A percentile compares a stretch with the other conserved stretches of the same genome.
Evolutionary conservation across 1,140 invertebrate species (phyloP).

Genomic region (Bombus affinis): DNA sequence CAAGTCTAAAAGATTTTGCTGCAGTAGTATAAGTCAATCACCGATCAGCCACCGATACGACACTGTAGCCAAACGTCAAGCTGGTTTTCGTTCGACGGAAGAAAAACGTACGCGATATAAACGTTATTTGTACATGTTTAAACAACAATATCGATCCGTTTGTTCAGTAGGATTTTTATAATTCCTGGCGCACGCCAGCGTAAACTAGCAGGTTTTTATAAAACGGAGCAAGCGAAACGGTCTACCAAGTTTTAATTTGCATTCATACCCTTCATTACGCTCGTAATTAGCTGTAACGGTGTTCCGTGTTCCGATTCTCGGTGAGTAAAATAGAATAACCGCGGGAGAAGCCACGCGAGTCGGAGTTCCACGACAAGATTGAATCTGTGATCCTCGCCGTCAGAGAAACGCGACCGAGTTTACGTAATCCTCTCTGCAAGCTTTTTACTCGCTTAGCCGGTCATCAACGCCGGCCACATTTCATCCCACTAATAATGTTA

Average conservation of each 20-base stretch:
- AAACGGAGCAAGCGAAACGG: background rate
- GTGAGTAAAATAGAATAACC: constrained; percentile 36
- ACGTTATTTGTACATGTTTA: background rate
- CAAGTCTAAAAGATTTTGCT: background rate
- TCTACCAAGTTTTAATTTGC: constrained; percentile 39
- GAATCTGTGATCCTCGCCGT: constrained; percentile 20
- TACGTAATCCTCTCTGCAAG: constrained; percentile 27
- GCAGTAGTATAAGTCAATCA: background rate
- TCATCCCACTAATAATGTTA: constrained; percentile 4
- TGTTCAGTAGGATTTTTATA: background rate
- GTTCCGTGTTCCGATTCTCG: constrained; percentile 19
- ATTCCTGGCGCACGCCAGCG: background rate
- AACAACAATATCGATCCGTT: background rate
- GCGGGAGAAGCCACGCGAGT: background rate
- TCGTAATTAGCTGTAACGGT: constrained; percentile 36
- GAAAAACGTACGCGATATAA: background rate
- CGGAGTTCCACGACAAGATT: constrained; percentile 28
- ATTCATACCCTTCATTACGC: constrained; percentile 46
- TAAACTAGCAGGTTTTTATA: background rate
- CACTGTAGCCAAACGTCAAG: background rate
- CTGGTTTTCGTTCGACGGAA: too few relatives aligned
- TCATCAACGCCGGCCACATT: background rate
- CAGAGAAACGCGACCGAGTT: constrained; percentile 23
- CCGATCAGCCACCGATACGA: background rate
- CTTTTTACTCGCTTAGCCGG: constrained; percentile 10